These are phyloP conservation scores for Ornithoptera priamus DNA, from an alignment of 2,888 invertebrate genomes.

Conservation along the genomic window DNA sequence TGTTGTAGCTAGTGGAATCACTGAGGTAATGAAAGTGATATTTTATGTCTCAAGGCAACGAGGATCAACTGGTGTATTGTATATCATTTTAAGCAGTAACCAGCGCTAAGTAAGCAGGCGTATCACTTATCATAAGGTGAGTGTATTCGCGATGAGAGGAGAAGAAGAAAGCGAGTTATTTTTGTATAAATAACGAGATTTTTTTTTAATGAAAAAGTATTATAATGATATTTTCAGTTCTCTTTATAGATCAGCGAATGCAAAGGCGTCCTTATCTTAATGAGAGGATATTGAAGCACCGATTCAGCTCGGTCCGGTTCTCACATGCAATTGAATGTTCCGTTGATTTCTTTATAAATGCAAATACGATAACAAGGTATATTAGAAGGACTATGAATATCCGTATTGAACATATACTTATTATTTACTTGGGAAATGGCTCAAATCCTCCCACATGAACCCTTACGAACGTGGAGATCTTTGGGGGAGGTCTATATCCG, in stretches of 20 bases:
- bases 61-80: no score
- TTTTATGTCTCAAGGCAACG: no score
- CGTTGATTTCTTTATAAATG: constrained; percentile 6
- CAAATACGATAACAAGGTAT: not conserved
- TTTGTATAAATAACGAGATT: not conserved
- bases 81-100: no score
- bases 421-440: not conserved
- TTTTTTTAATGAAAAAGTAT: not conserved
- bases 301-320: not conserved
- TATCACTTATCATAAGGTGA: no score
- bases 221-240: constrained; percentile 1
- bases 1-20: no score
- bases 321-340: constrained; percentile 1
- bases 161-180: no score
- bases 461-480: no score
- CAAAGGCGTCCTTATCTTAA: constrained; percentile 2
- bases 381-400: not conserved
- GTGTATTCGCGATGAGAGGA: no score
- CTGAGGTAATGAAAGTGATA: no score
- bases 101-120: no score
- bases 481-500: no score
- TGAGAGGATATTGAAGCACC: constrained; percentile 1
- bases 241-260: not conserved
- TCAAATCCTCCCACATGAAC: no score
- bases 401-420: not conserved